A percentile compares a stretch with the other conserved stretches of the same genome.
Conservation (phyloP, 2,888 invertebrate species). For the Hemaris fuciformis region DNA sequence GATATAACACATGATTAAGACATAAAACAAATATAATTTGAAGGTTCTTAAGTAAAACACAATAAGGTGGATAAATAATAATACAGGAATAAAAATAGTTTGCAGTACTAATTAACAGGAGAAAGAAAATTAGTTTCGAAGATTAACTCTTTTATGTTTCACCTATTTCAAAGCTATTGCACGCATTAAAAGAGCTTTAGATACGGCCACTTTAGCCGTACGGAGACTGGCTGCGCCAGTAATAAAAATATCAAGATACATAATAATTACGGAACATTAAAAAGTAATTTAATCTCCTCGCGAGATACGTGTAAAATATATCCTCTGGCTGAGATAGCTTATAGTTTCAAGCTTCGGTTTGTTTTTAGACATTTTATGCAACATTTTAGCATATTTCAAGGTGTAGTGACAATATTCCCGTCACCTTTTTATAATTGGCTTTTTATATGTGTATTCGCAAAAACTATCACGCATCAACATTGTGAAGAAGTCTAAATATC, state of each 20-base stretch:
- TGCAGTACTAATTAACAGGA: background rate
- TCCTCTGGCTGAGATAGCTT: conserved; percentile 10
- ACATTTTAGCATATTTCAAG: background rate
- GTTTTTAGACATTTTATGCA: background rate
- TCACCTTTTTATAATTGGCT: background rate
- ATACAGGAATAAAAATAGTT: background rate
- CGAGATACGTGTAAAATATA: conserved; percentile 15
- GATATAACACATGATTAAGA: too few relatives aligned
- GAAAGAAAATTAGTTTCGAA: background rate
- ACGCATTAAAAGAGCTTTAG: conserved; percentile 9
- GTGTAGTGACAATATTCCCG: background rate
- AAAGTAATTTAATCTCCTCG: conserved; percentile 14
- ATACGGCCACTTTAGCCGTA: conserved; percentile 5
- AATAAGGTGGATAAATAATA: background rate
- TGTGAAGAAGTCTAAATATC: too few relatives aligned
- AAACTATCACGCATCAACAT: too few relatives aligned
- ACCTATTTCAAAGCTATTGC: conserved; percentile 8
- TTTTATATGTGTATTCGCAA: too few relatives aligned
- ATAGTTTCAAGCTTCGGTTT: background rate
- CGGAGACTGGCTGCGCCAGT: conserved; percentile 6
- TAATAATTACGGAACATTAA: conserved; percentile 14
- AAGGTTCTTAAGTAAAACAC: background rate
- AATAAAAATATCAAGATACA: conserved; percentile 13
- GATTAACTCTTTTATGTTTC: conserved; percentile 3
- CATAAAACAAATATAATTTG: too few relatives aligned